Conservation (phyloP, 2,113 vertebrate species). For the Tretioscincus oriximinensis region DNA sequence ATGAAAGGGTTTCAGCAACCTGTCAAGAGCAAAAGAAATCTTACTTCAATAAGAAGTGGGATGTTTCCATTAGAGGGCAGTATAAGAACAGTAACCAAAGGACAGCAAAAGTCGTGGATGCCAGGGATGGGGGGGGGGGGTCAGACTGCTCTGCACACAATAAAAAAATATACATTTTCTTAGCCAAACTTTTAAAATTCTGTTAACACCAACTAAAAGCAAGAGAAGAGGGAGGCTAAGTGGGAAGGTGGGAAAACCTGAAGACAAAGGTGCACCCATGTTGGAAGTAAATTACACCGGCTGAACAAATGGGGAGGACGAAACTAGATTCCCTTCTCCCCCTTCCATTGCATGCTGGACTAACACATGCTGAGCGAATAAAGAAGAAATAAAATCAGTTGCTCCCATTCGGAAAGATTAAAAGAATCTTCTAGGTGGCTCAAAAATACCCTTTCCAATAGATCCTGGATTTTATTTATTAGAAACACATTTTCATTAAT, state of each 20-base stretch:
- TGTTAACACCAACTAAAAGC: slow-evolving; percentile 44
- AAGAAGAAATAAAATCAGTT: neutral
- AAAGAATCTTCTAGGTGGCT: slow-evolving; percentile 16
- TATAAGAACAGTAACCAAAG: slow-evolving; percentile 73
- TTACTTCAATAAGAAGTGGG: slow-evolving; percentile 57
- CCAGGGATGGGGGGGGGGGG: too few relatives aligned
- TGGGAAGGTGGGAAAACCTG: neutral
- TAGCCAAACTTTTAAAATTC: slow-evolving; percentile 59
- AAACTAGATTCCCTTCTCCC: neutral
- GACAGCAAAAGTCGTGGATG: slow-evolving; percentile 3
- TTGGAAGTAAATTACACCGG: neutral
- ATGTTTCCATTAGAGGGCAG: slow-evolving; percentile 82
- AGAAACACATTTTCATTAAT: slow-evolving; percentile 69
- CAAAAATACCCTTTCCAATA: slow-evolving; percentile 53
- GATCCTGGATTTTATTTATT: slow-evolving; percentile 66
- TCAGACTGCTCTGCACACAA: slow-evolving; percentile 38
- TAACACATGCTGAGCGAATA: neutral
- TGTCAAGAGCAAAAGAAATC: slow-evolving; percentile 26
- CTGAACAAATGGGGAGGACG: neutral
- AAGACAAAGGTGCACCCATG: neutral
- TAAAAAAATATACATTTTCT: slow-evolving; percentile 45
- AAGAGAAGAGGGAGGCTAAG: slow-evolving; percentile 32
- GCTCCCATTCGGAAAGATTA: neutral
- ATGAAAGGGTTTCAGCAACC: slow-evolving; percentile 8
- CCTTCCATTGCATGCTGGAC: slow-evolving; percentile 16